Percentiles rank a stretch among this genome's conserved stretches.
Evolutionary conservation across 2,113 vertebrate genomes (phyloP).

Genomic region (Cynoglossus semilaevis): DNA sequence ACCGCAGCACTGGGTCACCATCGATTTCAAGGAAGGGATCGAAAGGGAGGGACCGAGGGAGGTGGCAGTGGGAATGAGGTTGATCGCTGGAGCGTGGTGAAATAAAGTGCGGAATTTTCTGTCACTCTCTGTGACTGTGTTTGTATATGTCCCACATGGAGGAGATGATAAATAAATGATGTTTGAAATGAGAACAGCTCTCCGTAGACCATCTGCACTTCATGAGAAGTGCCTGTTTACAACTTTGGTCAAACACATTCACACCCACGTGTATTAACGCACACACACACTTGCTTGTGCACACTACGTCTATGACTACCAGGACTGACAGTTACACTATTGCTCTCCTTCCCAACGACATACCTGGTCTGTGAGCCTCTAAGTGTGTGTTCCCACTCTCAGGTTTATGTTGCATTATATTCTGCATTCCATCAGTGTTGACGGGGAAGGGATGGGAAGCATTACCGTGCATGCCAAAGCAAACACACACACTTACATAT

Average conservation of each 20-base stretch:
- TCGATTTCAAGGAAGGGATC: slow-evolving; percentile 52
- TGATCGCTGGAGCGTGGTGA: slow-evolving; percentile 66
- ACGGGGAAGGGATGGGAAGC: slow-evolving; percentile 54
- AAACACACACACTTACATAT: slow-evolving; percentile 58
- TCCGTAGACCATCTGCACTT: slow-evolving; percentile 68
- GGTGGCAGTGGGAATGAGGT: slow-evolving; percentile 63
- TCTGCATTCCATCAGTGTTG: slow-evolving; percentile 47
- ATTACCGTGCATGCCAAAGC: slow-evolving; percentile 53
- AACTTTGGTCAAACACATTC: slow-evolving; percentile 40
- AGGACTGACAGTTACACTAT: slow-evolving; percentile 11
- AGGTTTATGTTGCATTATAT: slow-evolving; percentile 25
- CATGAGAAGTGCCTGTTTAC: slow-evolving; percentile 66
- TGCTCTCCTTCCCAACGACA: slow-evolving; percentile 54
- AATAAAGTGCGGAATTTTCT: slow-evolving; percentile 68
- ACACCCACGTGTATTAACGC: slow-evolving; percentile 4
- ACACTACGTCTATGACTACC: slow-evolving; percentile 12
- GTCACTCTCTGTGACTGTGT: slow-evolving; percentile 52
- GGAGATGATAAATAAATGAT: slow-evolving; percentile 77
- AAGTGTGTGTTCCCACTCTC: slow-evolving; percentile 52
- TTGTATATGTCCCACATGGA: slow-evolving; percentile 51
- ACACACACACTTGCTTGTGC: slow-evolving; percentile 6
- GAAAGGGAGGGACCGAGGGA: slow-evolving; percentile 22
- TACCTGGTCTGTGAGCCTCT: slow-evolving; percentile 28
- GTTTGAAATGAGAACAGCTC: slow-evolving; percentile 79
- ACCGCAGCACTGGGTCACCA: slow-evolving; percentile 57